Base-by-base conservation (phyloP, 1,140 invertebrate species). In the Radopholus similis region DNA sequence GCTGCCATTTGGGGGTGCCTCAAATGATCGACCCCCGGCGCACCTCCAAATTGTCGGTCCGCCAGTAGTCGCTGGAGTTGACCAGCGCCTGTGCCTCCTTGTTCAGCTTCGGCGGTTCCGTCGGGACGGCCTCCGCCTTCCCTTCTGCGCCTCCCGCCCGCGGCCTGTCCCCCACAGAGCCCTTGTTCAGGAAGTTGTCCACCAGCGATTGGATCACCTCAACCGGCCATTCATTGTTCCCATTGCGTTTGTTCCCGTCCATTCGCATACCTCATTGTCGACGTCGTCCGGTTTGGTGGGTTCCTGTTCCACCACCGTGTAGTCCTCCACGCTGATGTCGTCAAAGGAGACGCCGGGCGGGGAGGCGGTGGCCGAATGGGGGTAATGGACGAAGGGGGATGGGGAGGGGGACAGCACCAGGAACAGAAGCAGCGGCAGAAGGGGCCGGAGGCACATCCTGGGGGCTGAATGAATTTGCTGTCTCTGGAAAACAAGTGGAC, bases 151-250 rank as follows among this genome's bases (percentile, higher is more conserved):
- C 72, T n/a, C 28, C 58, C 42, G 53, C 15, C n/a, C 64, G 40
- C 21, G 66, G 47, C 56, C n/a, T 42, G n/a, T 77, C 56, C 11
- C 63, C 76, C 9, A 67, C 9, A 13, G 72, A 67, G 18, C 75
- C 76, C 54, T 77, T 74, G 62, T 77, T 77, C 32, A 76, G 64
- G 58, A 76, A 76, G 23, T 75, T 62, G 54, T 76, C 75, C 18
- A 76, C 68, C 13, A 76, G 49, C 32, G 73, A 53, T 64, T 76
- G 71, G 53, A 76, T 77, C 15, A 56, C 58, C 59, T 62, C 8
- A n/a, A 35, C 4, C 35, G 13, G 32, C 21, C 15, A 37, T 28
- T 2, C 11, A 57, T 57, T 58, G 38, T 37, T 32, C 9, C 35
- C 40, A 3, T 15, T 18, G 18, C 8, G 23, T 5, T 18, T 30